Evolutionary conservation across 2,797 vertebrate species (phyloP), one percentile per base, ranked within the genome.

Genomic region (Garrulus glandarius): DNA sequence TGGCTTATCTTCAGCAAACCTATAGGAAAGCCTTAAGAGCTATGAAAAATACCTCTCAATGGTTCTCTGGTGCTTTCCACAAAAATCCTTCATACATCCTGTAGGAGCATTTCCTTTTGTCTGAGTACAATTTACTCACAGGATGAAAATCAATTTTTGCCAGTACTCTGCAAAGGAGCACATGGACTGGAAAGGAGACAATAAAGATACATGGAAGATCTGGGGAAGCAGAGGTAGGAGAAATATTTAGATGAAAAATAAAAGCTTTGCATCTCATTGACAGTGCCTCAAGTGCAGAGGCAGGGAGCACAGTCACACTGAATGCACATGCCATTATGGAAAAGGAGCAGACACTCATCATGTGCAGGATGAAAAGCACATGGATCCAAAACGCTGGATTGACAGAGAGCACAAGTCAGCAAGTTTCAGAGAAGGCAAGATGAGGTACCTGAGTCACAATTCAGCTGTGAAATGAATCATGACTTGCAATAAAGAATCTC

Each of bases 71-170:
- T 69, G 27, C 23, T 63, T 87, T 76, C 61, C 13, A n/a, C 36
- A 82, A 44, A 84, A 94, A 91, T 91, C 32, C 34, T 85, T 89
- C 87, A 77, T 32, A 4, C 29, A 52, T 44, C 67, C 78, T 79
- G 23, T 11, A 82, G 89, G 89, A 89, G 39, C 36, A 87, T 79
- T 80, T 91, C 75, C 56, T 89, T 92, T 92, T 78, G 76, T 46
- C 26, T 4, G 9, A 83, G 53, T n/a, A 83, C 59, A 84, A 80
- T 92, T 93, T 93, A 90, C 77, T 92, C 71, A 85, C 56, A 68
- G 91, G 70, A 71, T 10, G n/a, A 89, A 94, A 91, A 94, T 74
- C 52, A 69, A 34, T 96, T 93, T 84, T 82, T 91, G 84, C 76
- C 91, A 87, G 84, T 68, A 46, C 37, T 80, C 37, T 77, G 75